A percentile compares a stretch with the other conserved stretches of the same genome.
Conservation (phyloP, 2,113 vertebrate species). For the Calidris pugnax region DNA sequence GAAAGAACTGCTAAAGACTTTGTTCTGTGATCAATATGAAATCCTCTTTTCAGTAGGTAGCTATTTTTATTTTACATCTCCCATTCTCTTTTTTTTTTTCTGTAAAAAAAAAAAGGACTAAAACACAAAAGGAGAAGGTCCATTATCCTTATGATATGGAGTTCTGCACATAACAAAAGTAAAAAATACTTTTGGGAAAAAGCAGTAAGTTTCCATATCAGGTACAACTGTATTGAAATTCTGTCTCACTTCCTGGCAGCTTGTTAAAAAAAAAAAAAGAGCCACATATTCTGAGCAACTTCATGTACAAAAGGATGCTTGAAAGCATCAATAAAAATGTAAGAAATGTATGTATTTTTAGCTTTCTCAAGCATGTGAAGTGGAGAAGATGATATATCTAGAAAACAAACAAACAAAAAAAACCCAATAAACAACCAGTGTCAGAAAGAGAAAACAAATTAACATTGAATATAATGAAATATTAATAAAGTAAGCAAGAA, state of each 20-base stretch:
- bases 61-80: neutral
- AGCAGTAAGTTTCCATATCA: neutral
- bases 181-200: neutral
- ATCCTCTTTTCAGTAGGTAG: neutral
- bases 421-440: too few species aligned
- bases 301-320: neutral
- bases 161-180: neutral
- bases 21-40: neutral
- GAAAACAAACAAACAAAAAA: neutral
- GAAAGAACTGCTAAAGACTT: neutral
- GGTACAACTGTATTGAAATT: neutral
- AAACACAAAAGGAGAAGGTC: neutral
- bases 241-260: neutral
- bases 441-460: neutral
- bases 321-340: neutral
- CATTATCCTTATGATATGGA: neutral
- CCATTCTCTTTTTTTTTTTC: neutral
- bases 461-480: neutral
- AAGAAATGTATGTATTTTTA: neutral
- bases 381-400: neutral
- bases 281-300: neutral
- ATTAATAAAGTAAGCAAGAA: neutral
- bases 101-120: fast-evolving
- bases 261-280: neutral
- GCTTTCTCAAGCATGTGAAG: neutral